phyloP scores from a whole-genome alignment of 2,888 invertebrate genomes.

The Perithous albicinctus region DNA sequence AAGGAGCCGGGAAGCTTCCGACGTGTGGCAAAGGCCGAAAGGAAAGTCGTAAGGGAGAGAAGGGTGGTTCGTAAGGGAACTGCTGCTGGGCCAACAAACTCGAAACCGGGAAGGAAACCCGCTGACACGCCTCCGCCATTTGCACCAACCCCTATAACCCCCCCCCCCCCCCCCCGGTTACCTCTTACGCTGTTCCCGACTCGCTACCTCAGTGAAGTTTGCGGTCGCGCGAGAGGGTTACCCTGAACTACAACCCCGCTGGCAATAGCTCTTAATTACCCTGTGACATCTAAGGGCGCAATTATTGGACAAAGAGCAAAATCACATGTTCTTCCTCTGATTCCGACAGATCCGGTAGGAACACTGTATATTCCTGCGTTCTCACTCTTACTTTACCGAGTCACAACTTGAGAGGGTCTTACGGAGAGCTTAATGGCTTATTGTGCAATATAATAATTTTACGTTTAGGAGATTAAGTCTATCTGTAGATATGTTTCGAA shows the following conservation, averaged over 20 bases:
- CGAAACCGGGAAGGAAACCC: conserved; percentile 48
- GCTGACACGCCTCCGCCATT: conserved; percentile 61
- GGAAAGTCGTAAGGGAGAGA: conserved; percentile 36
- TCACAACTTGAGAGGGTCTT: background rate
- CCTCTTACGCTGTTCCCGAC: conserved; percentile 31
- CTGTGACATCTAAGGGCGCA: conserved; percentile 23
- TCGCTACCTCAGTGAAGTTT: conserved; percentile 14
- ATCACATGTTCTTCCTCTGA: background rate
- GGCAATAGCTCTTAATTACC: conserved; percentile 60
- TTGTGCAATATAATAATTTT: conserved; percentile 2
- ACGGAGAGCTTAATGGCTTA: background rate
- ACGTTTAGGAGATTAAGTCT: background rate
- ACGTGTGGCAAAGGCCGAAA: conserved; percentile 33
- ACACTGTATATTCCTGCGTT: background rate
- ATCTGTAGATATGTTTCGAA: background rate
- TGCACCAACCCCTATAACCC: conserved; percentile 33
- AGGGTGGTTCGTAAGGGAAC: conserved; percentile 17
- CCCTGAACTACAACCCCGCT: conserved; percentile 5
- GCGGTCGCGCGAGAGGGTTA: background rate
- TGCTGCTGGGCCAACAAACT: conserved; percentile 38
- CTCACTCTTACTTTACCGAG: background rate
- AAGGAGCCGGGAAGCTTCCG: conserved; percentile 32
- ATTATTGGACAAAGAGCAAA: conserved; percentile 44
- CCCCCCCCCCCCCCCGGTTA: conserved; percentile 24
- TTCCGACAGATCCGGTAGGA: background rate